A percentile compares a stretch with the other conserved stretches of the same genome.
phyloP scores from a whole-genome alignment of 1,140 invertebrate genomes.

The Drosophila mauritiana region DNA sequence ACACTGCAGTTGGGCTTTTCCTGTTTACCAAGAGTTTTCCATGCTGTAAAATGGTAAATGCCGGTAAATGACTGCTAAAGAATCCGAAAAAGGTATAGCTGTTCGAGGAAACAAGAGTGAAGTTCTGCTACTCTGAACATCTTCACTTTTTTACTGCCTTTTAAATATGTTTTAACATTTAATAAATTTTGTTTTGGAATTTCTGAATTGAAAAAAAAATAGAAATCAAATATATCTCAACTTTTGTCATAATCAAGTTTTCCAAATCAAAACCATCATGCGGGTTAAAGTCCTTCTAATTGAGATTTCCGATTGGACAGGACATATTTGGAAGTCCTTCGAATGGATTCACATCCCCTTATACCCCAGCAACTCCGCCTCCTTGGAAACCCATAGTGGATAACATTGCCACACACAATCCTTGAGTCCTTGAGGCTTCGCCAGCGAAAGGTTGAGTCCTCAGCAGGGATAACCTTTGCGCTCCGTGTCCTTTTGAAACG shows the following conservation, averaged over 20 bases:
- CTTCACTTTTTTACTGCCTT: not conserved
- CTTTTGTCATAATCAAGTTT: not conserved
- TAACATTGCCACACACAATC: constrained; percentile 19
- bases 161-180: not conserved
- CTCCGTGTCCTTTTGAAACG: constrained; percentile 8
- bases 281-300: not conserved
- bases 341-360: too few relatives aligned
- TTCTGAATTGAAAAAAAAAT: too few relatives aligned
- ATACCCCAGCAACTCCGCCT: too few relatives aligned
- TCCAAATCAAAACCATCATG: not conserved
- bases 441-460: constrained; percentile 3
- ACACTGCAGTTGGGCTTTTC: not conserved
- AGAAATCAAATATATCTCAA: too few relatives aligned
- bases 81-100: not conserved
- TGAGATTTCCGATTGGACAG: constrained; percentile 8
- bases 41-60: not conserved
- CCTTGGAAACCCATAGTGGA: constrained; percentile 11
- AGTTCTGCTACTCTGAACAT: not conserved
- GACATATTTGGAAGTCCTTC: not conserved
- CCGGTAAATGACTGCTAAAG: not conserved
- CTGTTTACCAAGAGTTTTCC: constrained; percentile 8
- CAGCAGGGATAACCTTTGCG: constrained; percentile 26
- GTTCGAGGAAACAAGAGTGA: too few relatives aligned
- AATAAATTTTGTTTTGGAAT: not conserved
- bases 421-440: not conserved